phyloP scores from a whole-genome alignment of 1,140 invertebrate species.

The Eciton burchellii region DNA sequence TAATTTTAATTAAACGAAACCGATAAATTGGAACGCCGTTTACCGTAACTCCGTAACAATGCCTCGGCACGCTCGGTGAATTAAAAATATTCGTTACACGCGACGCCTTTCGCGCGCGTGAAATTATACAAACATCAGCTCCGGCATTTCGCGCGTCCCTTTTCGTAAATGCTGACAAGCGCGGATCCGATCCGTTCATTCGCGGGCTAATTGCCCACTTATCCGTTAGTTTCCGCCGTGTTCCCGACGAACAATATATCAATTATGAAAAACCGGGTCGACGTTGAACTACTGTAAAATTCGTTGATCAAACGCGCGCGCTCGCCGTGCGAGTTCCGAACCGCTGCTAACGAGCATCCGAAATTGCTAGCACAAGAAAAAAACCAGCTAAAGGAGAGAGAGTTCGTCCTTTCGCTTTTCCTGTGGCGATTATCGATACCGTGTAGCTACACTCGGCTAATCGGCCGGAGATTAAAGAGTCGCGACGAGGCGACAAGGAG shows the following conservation, averaged over 20 bases:
- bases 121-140: background rate
- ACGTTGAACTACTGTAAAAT: slow-evolving; percentile 41
- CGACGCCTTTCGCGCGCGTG: background rate
- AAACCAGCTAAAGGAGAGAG: too few relatives aligned
- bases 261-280: slow-evolving; percentile 47
- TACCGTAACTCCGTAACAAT: slow-evolving; percentile 15
- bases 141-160: background rate
- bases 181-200: slow-evolving; percentile 28
- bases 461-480: background rate
- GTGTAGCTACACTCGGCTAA: too few relatives aligned
- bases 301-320: slow-evolving; percentile 32
- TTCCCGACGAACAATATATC: slow-evolving; percentile 51
- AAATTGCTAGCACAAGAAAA: too few relatives aligned
- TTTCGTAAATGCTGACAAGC: slow-evolving; percentile 40
- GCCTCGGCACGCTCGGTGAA: background rate
- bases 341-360: background rate
- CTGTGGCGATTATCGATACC: too few relatives aligned
- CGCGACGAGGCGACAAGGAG: too few relatives aligned
- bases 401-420: too few relatives aligned
- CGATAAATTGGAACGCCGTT: background rate
- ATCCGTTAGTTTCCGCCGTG: slow-evolving; percentile 6
- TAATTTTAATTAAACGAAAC: background rate
- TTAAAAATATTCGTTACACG: background rate
- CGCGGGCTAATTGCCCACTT: slow-evolving; percentile 31
- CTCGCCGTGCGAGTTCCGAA: too few relatives aligned